Evolutionary conservation across 2,113 vertebrate species (phyloP), one percentile per base, ranked within the genome.

Genomic region (Charina bottae): DNA sequence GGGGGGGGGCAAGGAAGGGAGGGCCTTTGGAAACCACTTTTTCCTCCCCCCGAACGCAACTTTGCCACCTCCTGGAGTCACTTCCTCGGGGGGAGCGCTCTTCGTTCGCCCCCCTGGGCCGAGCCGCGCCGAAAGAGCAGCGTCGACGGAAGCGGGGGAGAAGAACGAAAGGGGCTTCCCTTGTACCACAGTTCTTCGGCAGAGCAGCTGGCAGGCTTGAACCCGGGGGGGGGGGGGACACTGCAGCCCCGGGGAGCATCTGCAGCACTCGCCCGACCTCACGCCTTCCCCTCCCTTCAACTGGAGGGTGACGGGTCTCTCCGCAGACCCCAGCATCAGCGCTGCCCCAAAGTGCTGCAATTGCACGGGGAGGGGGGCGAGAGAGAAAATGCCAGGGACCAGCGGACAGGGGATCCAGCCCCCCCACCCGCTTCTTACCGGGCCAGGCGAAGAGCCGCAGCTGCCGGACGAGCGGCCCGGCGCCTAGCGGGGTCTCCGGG

Each of bases 71-170:
- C n/a, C 68, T 8, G 15, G n/a, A 78, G 2, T 37, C 68, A 3
- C 68, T 37, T 21, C 68, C 68, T 37, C 11, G 1, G 2, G 26
- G 26, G 62, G 28, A 6, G 68, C n/a, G n/a, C n/a, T n/a, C n/a
- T n/a, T n/a, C n/a, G 7, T 5, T 17, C 33, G 4, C 15, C 6
- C 5, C 13, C n/a, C 33, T 13, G 1, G 15, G 68, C 68, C n/a
- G 3, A 37, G 68, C n/a, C 68, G 15, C n/a, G 7, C n/a, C 68
- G 68, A 19, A 72, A 78, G 33, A 78, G n/a, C 6, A 37, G 68
- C 33, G 33, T 0, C n/a, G 68, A 17, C 0, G 0, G 13, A 28
- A 12, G 12, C 0, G 2, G 13, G n/a, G 13, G 49, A 1, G 68
- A 2, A 72, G n/a, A 7, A 2, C n/a, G n/a, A 7, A 72, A n/a